A percentile compares a stretch with the other conserved stretches of the same genome.
Evolutionary conservation across 2,888 invertebrate genomes (phyloP).

Genomic region (Cistogaster globosa): DNA sequence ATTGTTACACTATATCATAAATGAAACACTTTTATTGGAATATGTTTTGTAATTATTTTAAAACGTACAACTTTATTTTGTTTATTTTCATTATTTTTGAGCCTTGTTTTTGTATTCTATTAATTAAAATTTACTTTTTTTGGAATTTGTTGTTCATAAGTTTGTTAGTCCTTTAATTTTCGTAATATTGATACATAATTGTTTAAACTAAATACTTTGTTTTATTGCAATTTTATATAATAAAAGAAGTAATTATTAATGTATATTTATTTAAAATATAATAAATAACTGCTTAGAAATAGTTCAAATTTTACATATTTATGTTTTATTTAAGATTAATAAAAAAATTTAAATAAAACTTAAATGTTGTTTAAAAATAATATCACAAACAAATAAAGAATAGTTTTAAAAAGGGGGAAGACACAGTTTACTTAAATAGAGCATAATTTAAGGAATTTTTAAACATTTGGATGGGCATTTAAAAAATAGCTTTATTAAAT

Average conservation of each 20-base stretch:
- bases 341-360: constrained; percentile 13
- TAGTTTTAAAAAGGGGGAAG: constrained; percentile 1
- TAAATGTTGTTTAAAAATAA: constrained; percentile 66
- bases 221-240: constrained; percentile 51
- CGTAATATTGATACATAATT: constrained; percentile 41
- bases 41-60: constrained; percentile 74
- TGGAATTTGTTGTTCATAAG: constrained; percentile 56
- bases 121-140: constrained; percentile 41
- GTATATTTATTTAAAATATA: constrained; percentile 30
- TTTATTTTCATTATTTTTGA: constrained; percentile 52
- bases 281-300: constrained; percentile 56
- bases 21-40: constrained; percentile 57
- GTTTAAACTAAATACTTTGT: constrained; percentile 67
- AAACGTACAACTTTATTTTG: constrained; percentile 75
- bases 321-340: constrained; percentile 7
- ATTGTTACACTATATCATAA: too few species aligned
- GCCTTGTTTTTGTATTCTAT: constrained; percentile 45
- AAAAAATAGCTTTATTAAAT: too few species aligned
- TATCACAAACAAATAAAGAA: constrained; percentile 72
- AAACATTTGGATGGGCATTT: too few species aligned
- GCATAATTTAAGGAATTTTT: not conserved
- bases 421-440: not conserved
- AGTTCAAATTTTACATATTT: constrained; percentile 42
- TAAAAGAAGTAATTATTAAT: constrained; percentile 5
- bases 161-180: constrained; percentile 1